Conservation (phyloP, 1,140 invertebrate species). For the Sminthurinus signatus region DNA sequence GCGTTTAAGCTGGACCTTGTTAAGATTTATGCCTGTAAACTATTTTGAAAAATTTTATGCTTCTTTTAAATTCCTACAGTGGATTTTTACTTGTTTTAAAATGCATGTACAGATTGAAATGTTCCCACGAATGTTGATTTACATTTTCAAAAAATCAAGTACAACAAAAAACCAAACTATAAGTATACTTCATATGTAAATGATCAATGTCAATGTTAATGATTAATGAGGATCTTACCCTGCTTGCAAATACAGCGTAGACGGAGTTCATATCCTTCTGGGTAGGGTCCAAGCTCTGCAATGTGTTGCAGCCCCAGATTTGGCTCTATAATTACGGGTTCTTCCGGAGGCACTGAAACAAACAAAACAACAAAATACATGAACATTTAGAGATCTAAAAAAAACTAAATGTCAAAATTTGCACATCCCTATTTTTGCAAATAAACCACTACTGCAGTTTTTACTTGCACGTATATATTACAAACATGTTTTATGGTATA, state of each 20-base stretch:
- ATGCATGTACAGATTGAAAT: too few relatives aligned
- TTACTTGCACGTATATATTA: too few relatives aligned
- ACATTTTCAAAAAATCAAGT: background rate
- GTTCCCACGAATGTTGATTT: too few relatives aligned
- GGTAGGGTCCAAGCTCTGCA: constrained; percentile 36
- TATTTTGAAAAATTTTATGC: too few relatives aligned
- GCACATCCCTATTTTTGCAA: background rate
- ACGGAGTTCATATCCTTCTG: constrained; percentile 30
- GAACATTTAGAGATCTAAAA: background rate
- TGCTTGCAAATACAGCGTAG: constrained; percentile 35
- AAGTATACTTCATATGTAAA: background rate
- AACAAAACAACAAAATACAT: background rate
- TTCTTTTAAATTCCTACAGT: too few relatives aligned
- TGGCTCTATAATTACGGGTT: constrained; percentile 34
- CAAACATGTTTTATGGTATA: too few relatives aligned
- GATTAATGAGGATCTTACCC: constrained; percentile 21
- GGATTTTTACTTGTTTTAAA: too few relatives aligned
- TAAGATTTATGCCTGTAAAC: too few relatives aligned
- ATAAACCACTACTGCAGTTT: background rate
- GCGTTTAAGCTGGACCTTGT: too few relatives aligned
- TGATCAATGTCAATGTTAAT: background rate
- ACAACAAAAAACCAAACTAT: background rate
- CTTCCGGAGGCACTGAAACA: constrained; percentile 40
- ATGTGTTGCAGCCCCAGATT: constrained; percentile 23
- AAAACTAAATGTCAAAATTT: background rate